These are phyloP conservation scores for Scalopus aquaticus DNA, from an alignment of 2,113 vertebrate genomes.

Conservation along the genomic window DNA sequence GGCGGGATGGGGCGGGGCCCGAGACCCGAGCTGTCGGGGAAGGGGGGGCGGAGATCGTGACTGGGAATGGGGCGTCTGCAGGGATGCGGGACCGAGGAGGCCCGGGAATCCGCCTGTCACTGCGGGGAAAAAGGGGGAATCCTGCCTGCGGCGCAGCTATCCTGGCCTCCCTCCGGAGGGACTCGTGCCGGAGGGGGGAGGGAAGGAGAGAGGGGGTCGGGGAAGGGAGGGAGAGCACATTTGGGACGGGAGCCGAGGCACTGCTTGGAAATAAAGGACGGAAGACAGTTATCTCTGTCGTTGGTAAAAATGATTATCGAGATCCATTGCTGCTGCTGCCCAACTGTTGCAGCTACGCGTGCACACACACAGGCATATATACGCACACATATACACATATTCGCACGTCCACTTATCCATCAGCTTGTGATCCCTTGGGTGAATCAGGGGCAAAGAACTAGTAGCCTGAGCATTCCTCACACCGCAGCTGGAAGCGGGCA, in stretches of 20 bases:
- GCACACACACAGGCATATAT: background rate
- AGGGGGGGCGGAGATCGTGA: conserved; percentile 16
- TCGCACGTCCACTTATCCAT: background rate
- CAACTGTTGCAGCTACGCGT: conserved; percentile 62
- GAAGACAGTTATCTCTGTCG: conserved; percentile 37
- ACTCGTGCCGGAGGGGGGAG: background rate
- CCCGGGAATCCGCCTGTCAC: conserved; percentile 74
- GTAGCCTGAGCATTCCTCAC: conserved; percentile 53
- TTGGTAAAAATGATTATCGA: conserved; percentile 53
- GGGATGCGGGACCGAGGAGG: conserved; percentile 20
- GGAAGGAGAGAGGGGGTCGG: background rate
- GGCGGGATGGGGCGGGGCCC: conserved; percentile 50
- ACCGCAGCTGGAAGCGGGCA: conserved; percentile 45
- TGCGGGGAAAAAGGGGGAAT: conserved; percentile 69
- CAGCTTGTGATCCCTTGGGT: conserved; percentile 49
- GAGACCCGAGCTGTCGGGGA: background rate
- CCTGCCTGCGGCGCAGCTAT: conserved; percentile 67
- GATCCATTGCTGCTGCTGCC: conserved; percentile 60
- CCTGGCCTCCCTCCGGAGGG: conserved; percentile 45
- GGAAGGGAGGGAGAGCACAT: conserved; percentile 8
- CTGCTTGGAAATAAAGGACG: conserved; percentile 60
- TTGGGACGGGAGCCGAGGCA: conserved; percentile 20
- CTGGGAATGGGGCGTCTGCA: conserved; percentile 43
- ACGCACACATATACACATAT: background rate
- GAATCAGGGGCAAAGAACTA: conserved; percentile 61